These are phyloP conservation scores for Conopomorpha cramerella DNA, from an alignment of 1,140 invertebrate species.

Conservation along the genomic window DNA sequence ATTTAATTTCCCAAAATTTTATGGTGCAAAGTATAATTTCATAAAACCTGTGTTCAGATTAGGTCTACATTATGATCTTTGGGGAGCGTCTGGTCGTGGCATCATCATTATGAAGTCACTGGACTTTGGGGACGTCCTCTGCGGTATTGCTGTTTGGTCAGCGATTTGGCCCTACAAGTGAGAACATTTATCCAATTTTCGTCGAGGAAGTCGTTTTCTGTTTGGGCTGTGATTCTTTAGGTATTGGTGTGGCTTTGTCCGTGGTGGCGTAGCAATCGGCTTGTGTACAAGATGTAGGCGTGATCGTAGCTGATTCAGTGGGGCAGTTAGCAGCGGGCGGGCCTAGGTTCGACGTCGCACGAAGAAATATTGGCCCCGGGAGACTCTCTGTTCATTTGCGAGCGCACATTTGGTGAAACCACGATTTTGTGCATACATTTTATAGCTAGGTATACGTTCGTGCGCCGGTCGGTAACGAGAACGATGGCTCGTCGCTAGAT, in stretches of 20 bases:
- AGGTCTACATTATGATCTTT: no score
- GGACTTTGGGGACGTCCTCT: no score
- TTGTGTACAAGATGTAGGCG: conserved; percentile 55
- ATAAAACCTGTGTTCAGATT: conserved; percentile 19
- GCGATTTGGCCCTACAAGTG: no score
- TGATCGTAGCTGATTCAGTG: conserved; percentile 55
- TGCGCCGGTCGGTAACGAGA: no score
- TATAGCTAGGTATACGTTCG: no score
- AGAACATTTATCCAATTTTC: no score
- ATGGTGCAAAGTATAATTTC: conserved; percentile 23
- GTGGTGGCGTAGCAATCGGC: conserved; percentile 42
- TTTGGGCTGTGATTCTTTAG: conserved; percentile 19
- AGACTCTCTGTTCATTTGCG: conserved; percentile 47
- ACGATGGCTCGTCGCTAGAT: no score
- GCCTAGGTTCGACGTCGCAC: conserved; percentile 39
- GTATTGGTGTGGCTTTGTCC: conserved; percentile 33
- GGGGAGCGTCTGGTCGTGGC: no score
- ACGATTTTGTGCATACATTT: conserved; percentile 44
- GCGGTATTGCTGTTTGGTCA: no score
- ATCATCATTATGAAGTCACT: no score
- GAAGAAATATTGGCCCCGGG: conserved; percentile 48
- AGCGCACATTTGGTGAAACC: conserved; percentile 26
- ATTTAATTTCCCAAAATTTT: conserved; percentile 44
- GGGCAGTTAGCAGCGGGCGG: conserved; percentile 46
- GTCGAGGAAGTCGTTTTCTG: no score